These are phyloP conservation scores for Adelognathus sp. DNA, from an alignment of 2,888 invertebrate species.

Conservation along the genomic window DNA sequence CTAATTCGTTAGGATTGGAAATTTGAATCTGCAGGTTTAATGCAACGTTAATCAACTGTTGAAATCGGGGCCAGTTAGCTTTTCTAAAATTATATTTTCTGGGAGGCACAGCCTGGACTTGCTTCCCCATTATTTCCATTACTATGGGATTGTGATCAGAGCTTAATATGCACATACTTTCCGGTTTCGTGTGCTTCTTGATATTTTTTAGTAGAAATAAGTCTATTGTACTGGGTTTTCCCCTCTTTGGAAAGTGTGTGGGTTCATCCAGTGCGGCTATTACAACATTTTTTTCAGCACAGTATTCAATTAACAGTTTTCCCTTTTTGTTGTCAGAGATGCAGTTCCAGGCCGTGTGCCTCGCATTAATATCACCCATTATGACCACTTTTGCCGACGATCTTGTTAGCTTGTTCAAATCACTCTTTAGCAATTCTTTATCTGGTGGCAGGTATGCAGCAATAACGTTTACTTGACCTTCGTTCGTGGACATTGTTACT, in stretches of 20 bases:
- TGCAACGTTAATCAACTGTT: too few species aligned
- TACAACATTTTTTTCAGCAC: constrained; percentile 46
- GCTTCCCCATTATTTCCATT: constrained; percentile 27
- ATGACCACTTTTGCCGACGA: constrained; percentile 57
- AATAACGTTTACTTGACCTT: too few species aligned
- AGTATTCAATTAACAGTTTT: constrained; percentile 43
- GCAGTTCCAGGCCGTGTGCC: constrained; percentile 61
- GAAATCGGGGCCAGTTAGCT: constrained; percentile 55
- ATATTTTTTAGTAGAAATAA: constrained; percentile 66
- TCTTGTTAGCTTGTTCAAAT: neutral
- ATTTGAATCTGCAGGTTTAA: neutral
- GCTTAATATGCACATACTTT: constrained; percentile 52
- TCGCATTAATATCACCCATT: constrained; percentile 64
- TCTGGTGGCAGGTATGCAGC: constrained; percentile 49
- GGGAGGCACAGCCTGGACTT: neutral
- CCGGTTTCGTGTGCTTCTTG: constrained; percentile 60
- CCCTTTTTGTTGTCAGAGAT: constrained; percentile 59
- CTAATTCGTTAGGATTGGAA: neutral
- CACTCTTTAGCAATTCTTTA: neutral
- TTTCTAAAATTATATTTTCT: constrained; percentile 34
- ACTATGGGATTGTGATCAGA: constrained; percentile 66
- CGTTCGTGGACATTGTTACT: too few species aligned
- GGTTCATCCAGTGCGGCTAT: constrained; percentile 57
- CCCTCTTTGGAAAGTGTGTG: constrained; percentile 61
- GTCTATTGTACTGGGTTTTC: constrained; percentile 62